Evolutionary conservation across 2,797 vertebrate species (phyloP).

Genomic region (Falco naumanni): DNA sequence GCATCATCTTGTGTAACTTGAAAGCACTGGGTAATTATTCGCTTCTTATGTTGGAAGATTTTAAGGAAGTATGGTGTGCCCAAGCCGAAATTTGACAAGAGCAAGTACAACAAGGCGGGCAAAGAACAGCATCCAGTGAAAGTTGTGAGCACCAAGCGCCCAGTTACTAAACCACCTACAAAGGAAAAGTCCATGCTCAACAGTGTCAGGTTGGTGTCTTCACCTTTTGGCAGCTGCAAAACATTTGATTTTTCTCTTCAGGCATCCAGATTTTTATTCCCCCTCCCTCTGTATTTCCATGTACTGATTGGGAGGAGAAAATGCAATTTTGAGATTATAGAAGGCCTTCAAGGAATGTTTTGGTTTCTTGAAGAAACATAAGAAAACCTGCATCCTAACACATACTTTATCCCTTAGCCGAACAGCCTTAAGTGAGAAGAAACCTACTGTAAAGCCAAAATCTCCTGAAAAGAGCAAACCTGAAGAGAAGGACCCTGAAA

Average conservation of each 20-base stretch:
- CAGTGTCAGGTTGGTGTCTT: constrained; percentile 87
- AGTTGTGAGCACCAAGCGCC: constrained; percentile 96
- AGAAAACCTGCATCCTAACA: background rate
- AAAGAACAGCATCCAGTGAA: constrained; percentile 97
- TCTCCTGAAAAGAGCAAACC: constrained; percentile 95
- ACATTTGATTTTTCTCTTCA: background rate
- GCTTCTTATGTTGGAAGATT: constrained; percentile 80
- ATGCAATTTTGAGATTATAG: fast-evolving
- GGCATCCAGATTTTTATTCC: background rate
- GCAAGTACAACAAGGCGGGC: constrained; percentile 93
- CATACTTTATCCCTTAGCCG: constrained; percentile 70
- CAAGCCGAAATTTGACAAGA: constrained; percentile 92
- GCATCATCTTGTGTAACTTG: background rate
- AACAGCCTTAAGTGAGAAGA: constrained; percentile 97
- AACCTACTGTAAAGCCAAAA: constrained; percentile 92
- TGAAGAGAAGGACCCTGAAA: constrained; percentile 96
- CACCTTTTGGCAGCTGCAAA: background rate
- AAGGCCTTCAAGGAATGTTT: background rate
- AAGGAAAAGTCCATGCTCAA: constrained; percentile 95
- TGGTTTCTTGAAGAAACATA: background rate
- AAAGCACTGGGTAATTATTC: background rate
- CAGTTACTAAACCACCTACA: constrained; percentile 89
- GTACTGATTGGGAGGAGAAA: too few species aligned
- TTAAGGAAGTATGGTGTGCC: constrained; percentile 93
- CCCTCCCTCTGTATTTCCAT: fast-evolving